Conservation (phyloP, 2,888 invertebrate species). For the Tipula lateralis region DNA sequence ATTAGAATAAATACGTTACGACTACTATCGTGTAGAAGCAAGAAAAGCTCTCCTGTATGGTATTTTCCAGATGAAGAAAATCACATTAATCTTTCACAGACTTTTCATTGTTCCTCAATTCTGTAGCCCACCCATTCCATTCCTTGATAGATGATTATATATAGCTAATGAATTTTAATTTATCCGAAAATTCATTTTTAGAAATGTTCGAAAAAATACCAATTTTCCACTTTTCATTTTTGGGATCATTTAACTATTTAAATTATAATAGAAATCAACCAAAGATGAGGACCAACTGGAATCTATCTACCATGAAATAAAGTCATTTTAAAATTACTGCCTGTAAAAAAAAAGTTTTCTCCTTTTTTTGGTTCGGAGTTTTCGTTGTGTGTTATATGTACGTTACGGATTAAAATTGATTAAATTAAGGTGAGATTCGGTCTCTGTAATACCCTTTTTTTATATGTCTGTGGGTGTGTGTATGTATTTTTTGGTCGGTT, state of each 20-base stretch:
- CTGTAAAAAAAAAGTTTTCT: background rate
- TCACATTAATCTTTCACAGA: too few species aligned
- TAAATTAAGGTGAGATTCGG: constrained; percentile 13
- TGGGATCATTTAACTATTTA: background rate
- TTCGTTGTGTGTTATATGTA: background rate
- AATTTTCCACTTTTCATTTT: background rate
- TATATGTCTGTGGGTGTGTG: background rate
- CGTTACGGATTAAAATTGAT: background rate
- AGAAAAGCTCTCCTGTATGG: too few species aligned
- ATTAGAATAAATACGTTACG: too few species aligned
- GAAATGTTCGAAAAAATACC: background rate
- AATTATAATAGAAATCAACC: background rate
- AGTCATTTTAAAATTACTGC: background rate
- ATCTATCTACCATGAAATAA: constrained; percentile 1
- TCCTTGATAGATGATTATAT: too few species aligned
- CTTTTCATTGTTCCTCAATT: too few species aligned
- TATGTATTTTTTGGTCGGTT: background rate
- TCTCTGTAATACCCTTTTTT: background rate
- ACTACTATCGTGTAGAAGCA: too few species aligned
- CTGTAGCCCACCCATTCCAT: too few species aligned
- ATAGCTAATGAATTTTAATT: too few species aligned
- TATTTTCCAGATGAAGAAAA: too few species aligned
- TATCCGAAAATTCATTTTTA: background rate
- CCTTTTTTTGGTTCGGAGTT: background rate
- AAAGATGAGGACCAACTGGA: background rate